Conservation (phyloP, 2,888 invertebrate genomes). For the Zelleria hepariella region DNA sequence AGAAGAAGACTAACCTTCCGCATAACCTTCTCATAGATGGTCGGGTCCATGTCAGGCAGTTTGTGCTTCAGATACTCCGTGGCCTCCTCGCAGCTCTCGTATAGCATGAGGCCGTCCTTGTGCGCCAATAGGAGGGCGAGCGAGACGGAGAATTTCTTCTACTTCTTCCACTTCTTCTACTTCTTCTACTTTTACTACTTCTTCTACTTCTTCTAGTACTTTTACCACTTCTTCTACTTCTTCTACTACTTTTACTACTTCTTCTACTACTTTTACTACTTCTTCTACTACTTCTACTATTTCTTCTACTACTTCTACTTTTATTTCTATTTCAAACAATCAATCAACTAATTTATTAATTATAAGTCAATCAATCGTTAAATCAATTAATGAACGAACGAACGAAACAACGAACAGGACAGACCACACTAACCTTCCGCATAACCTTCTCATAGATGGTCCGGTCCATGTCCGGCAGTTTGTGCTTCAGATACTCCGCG, state of each 20-base stretch:
- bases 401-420: slow-evolving; percentile 8
- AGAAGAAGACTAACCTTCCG: slow-evolving; percentile 82
- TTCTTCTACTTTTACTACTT: no score
- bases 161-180: slow-evolving; percentile 72
- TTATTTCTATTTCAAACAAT: no score
- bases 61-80: slow-evolving; percentile 92
- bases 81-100: slow-evolving; percentile 93
- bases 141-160: slow-evolving; percentile 91
- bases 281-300: no score
- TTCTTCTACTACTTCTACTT: no score
- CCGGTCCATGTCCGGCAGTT: slow-evolving; percentile 80
- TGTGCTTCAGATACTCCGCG: slow-evolving; percentile 91
- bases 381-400: no score
- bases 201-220: no score
- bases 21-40: slow-evolving; percentile 84
- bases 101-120: slow-evolving; percentile 84
- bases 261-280: no score
- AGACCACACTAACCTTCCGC: slow-evolving; percentile 82
- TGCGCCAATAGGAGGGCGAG: slow-evolving; percentile 87
- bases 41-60: slow-evolving; percentile 79
- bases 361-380: no score
- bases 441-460: slow-evolving; percentile 83
- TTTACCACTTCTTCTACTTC: no score
- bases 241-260: no score
- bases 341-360: no score